Evolutionary conservation across 2,888 invertebrate genomes (phyloP).

Genomic region (Micoletzkya japonica): DNA sequence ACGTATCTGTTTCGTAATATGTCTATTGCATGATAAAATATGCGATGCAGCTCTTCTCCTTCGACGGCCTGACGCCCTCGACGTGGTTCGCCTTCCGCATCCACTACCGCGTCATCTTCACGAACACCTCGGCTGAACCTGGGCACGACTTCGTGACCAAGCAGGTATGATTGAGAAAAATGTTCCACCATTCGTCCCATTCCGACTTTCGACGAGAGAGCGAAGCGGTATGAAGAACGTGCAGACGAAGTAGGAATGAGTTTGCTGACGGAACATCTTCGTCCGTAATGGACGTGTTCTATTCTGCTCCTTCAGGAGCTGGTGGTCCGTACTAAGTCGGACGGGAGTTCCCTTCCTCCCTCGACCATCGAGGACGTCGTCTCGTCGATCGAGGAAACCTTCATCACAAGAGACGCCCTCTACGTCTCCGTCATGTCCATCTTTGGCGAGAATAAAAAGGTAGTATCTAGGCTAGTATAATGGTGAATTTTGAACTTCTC

Average conservation of each 20-base stretch:
- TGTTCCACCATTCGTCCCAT: no score
- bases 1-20: no score
- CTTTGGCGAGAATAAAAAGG: conserved; percentile 14
- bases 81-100: conserved; percentile 62
- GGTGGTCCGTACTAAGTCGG: conserved; percentile 43
- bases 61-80: conserved; percentile 55
- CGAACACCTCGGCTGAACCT: conserved; percentile 28
- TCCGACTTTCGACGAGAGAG: no score
- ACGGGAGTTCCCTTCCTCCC: background rate
- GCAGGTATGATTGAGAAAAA: conserved; percentile 37
- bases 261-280: background rate
- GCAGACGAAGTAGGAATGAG: background rate
- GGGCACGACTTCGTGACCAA: conserved; percentile 35
- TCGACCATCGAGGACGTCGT: conserved; percentile 16
- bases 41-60: conserved; percentile 61
- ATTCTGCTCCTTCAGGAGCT: conserved; percentile 41
- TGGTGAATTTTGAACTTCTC: background rate
- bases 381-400: conserved; percentile 22
- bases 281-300: background rate
- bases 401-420: conserved; percentile 6
- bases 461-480: no score
- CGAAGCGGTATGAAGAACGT: background rate
- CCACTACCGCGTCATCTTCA: conserved; percentile 56
- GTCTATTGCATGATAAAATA: no score
- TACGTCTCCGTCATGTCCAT: conserved; percentile 24